Evolutionary conservation across 2,113 vertebrate genomes (phyloP).

Genomic region (Ochotona curzoniae): DNA sequence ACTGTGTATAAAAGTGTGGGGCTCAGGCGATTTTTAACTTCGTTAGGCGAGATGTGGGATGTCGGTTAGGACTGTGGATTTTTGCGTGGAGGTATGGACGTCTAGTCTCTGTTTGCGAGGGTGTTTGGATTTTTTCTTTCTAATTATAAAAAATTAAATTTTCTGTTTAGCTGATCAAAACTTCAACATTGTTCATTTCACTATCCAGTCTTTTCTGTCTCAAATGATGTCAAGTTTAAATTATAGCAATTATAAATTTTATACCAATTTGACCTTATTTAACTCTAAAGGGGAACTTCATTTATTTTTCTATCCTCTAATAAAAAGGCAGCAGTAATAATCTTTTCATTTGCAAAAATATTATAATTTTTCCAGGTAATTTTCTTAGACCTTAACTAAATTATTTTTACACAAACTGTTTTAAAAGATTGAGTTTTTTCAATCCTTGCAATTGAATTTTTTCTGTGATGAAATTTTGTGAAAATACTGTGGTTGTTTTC

Average conservation of each 20-base stretch:
- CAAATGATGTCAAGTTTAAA: background rate
- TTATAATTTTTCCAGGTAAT: conserved; percentile 16
- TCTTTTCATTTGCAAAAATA: conserved; percentile 46
- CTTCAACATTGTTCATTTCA: conserved; percentile 13
- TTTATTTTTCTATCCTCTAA: conserved; percentile 9
- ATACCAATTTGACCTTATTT: background rate
- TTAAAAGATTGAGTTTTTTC: conserved; percentile 6
- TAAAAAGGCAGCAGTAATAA: background rate
- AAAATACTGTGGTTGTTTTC: background rate
- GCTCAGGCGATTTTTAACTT: too few species aligned
- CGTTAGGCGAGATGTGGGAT: too few species aligned
- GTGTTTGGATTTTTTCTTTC: too few species aligned
- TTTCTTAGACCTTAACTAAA: background rate
- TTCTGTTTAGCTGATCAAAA: conserved; percentile 14
- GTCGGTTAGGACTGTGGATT: too few species aligned
- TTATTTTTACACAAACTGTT: conserved; percentile 33
- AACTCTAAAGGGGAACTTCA: background rate
- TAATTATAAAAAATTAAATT: conserved; percentile 33
- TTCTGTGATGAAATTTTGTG: background rate
- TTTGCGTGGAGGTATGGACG: too few species aligned
- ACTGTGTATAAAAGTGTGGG: too few species aligned
- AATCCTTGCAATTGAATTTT: conserved; percentile 21
- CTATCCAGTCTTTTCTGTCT: background rate
- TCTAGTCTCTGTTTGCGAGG: too few species aligned
- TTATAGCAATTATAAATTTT: background rate